Base-by-base conservation (phyloP, 2,888 invertebrate genomes). In the Taphrorychus bicolor region DNA sequence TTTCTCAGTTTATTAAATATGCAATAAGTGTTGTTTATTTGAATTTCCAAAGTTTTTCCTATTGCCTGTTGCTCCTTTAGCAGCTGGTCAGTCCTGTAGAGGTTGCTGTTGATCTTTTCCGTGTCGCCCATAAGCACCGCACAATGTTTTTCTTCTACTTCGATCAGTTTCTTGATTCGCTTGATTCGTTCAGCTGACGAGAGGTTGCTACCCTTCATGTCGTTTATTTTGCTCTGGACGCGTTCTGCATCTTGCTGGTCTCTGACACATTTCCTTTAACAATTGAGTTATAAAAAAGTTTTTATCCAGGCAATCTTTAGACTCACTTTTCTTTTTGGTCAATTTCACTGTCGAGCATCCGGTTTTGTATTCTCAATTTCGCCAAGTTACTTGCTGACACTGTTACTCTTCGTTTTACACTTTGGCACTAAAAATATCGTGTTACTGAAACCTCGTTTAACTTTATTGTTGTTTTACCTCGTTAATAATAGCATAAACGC, bases 111-210 rank as follows among this genome's bases (percentile, higher is more conserved):
- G 11, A 74, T 71, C 65, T 73, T 75, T 49, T 76, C 74, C 3
- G 73, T 75, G 45, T 76, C 76, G 2, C 70, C 21, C 11, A 74
- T 21, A 17, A 63, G 71, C 9, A 72, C 69, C 22, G 68, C 59
- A 52, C 71, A 73, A n/a, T 54, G 57, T 48, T 70, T 72, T 73
- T 87, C 85, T 74, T 87, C 87, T 48, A 83, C 84, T 82, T 86
- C 85, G 16, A 89, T 81, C 79, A 90, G 86, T 21, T 86, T 84
- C 75, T 89, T 86, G 5, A 90, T 80, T 73, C 88, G 85, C 59
- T 84, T 86, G 0, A 86, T 83, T 24, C 87, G 82, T 74, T 88
- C 88, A 42, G 85, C 85, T 0, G 88, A 72, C 0, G 72, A 66
- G 52, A 71, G 41, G 5, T 53, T 66, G 83, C 18, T 86, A 84